Percentiles rank a stretch among this genome's conserved stretches.
Conservation (phyloP, 2,113 vertebrate genomes). For the Paradoxurus hermaphroditus region DNA sequence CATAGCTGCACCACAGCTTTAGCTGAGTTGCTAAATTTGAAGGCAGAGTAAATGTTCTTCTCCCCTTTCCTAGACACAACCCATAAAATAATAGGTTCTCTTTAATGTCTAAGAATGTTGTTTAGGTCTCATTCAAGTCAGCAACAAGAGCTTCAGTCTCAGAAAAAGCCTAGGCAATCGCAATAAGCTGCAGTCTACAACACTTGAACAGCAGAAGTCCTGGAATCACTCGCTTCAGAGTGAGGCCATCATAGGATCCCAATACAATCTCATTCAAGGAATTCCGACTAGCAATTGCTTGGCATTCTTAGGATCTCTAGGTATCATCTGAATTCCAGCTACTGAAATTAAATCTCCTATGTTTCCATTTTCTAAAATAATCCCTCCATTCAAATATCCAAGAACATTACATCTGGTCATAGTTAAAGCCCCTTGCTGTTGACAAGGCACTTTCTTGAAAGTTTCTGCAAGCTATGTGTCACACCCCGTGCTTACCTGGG, state of each 20-base stretch:
- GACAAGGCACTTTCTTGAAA: conserved; percentile 24
- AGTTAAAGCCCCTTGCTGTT: conserved; percentile 38
- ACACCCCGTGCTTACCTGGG: conserved; percentile 68
- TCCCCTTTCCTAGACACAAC: background rate
- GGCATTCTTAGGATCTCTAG: conserved; percentile 22
- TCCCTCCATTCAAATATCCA: conserved; percentile 26
- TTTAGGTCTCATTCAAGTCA: background rate
- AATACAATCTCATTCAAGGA: background rate
- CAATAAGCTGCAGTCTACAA: background rate
- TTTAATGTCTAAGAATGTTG: background rate
- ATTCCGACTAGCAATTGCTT: conserved; percentile 3
- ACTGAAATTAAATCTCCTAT: conserved; percentile 60
- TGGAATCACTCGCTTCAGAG: background rate
- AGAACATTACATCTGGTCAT: background rate
- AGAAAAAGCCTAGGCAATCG: background rate
- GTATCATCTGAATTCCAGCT: conserved; percentile 46
- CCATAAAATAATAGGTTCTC: conserved; percentile 5
- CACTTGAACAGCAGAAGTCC: background rate
- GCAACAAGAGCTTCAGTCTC: background rate
- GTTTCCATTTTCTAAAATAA: conserved; percentile 57
- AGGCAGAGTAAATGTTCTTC: background rate
- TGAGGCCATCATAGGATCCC: background rate
- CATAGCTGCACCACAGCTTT: background rate
- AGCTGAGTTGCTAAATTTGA: conserved; percentile 20
- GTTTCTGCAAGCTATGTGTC: conserved; percentile 40